Conservation (phyloP, 1,140 invertebrate species). For the Drosophila funebris region DNA sequence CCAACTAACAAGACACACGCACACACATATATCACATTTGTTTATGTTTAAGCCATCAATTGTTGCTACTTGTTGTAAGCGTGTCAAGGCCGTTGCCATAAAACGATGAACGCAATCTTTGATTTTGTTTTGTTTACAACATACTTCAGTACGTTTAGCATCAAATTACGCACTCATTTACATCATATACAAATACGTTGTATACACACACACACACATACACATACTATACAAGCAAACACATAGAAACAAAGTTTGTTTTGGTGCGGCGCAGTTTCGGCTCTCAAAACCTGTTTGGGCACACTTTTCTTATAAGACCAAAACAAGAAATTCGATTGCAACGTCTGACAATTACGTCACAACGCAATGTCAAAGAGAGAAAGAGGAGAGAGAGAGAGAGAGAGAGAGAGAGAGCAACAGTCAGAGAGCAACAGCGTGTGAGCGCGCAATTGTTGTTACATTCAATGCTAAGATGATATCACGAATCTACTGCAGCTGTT, state of each 20-base stretch:
- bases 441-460: conserved; percentile 12
- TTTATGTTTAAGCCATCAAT: conserved; percentile 32
- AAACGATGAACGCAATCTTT: conserved; percentile 27
- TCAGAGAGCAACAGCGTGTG: not conserved
- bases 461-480: conserved; percentile 13
- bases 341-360: conserved; percentile 64
- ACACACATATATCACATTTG: not conserved
- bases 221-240: too few relatives aligned
- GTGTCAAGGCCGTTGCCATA: conserved; percentile 66
- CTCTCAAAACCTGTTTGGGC: conserved; percentile 60
- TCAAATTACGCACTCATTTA: conserved; percentile 40
- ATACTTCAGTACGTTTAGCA: conserved; percentile 5
- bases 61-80: conserved; percentile 55
- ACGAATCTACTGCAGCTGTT: conserved; percentile 9
- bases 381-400: not conserved
- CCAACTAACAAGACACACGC: conserved; percentile 15
- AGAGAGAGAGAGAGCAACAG: not conserved
- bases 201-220: conserved; percentile 25
- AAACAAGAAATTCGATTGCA: conserved; percentile 69
- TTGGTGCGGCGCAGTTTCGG: conserved; percentile 68
- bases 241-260: conserved; percentile 57
- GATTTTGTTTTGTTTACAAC: conserved; percentile 41
- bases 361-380: conserved; percentile 7
- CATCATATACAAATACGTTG: conserved; percentile 15
- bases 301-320: conserved; percentile 70